Percentiles rank a stretch among this genome's conserved stretches.
phyloP scores from a whole-genome alignment of 2,113 vertebrate genomes.

The Solea senegalensis region DNA sequence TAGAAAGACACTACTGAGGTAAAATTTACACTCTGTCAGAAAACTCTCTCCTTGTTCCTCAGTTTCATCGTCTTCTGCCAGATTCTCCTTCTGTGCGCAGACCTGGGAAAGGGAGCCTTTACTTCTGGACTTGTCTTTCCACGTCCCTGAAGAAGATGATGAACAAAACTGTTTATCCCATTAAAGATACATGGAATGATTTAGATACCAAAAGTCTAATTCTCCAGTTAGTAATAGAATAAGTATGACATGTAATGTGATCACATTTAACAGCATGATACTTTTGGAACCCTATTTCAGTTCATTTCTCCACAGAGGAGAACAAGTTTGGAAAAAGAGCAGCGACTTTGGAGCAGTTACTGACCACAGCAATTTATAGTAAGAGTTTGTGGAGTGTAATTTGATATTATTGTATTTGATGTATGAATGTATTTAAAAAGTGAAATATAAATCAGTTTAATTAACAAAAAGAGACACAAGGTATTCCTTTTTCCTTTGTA shows the following conservation, averaged over 20 bases:
- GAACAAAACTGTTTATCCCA: slow-evolving; percentile 18
- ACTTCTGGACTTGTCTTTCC: slow-evolving; percentile 78
- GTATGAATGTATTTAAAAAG: no score
- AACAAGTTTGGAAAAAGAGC: background rate
- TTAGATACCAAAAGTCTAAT: slow-evolving; percentile 9
- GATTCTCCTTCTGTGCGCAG: slow-evolving; percentile 25
- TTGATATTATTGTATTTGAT: background rate
- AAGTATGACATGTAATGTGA: background rate
- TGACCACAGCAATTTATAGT: background rate
- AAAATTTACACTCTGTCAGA: slow-evolving; percentile 76
- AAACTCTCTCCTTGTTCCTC: slow-evolving; percentile 36
- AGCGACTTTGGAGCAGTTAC: background rate
- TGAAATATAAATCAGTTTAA: no score
- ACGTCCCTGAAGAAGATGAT: slow-evolving; percentile 74
- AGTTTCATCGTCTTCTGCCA: slow-evolving; percentile 50
- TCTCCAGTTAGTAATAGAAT: slow-evolving; percentile 1
- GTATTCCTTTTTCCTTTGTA: no score
- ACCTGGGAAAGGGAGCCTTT: slow-evolving; percentile 44
- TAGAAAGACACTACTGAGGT: slow-evolving; percentile 80
- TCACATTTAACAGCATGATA: slow-evolving; percentile 5
- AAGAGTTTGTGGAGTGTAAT: background rate
- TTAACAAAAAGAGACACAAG: no score
- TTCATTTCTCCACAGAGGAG: slow-evolving; percentile 4
- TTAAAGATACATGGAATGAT: slow-evolving; percentile 10
- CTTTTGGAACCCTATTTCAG: background rate